A percentile compares a stretch with the other conserved stretches of the same genome.
phyloP scores from a whole-genome alignment of 2,888 invertebrate genomes.

The Proisotoma minuta region DNA sequence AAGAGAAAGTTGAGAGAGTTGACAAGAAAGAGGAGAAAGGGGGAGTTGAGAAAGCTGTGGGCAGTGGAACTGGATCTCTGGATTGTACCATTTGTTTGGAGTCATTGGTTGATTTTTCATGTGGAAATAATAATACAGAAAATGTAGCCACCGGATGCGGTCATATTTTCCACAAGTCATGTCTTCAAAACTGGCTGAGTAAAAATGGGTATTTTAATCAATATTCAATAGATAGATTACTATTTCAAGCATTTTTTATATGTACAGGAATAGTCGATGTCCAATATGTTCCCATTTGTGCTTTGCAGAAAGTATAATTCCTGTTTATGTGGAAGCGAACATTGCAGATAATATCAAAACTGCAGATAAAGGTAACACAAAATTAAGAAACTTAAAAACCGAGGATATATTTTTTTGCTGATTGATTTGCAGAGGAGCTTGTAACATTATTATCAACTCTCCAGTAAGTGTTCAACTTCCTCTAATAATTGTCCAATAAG shows the following conservation, averaged over 20 bases:
- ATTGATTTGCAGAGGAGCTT: too few relatives aligned
- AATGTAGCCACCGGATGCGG: slow-evolving; percentile 26
- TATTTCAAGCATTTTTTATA: neutral
- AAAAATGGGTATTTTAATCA: slow-evolving; percentile 26
- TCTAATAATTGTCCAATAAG: too few relatives aligned
- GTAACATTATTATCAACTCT: too few relatives aligned
- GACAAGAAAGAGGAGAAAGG: neutral
- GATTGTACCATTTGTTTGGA: slow-evolving; percentile 35
- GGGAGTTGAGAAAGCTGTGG: neutral
- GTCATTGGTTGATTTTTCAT: slow-evolving; percentile 17
- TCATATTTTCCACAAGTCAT: slow-evolving; percentile 30
- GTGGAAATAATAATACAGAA: neutral
- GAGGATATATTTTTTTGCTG: too few relatives aligned
- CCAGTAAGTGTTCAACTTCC: too few relatives aligned
- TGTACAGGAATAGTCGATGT: slow-evolving; percentile 28
- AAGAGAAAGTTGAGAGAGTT: neutral
- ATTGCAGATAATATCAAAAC: slow-evolving; percentile 11
- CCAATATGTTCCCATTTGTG: slow-evolving; percentile 27
- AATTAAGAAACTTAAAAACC: too few relatives aligned
- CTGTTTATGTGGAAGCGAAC: slow-evolving; percentile 29
- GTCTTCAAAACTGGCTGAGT: slow-evolving; percentile 29
- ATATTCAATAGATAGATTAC: neutral
- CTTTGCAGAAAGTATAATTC: slow-evolving; percentile 15
- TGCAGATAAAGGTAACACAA: neutral
- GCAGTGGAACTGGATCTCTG: slow-evolving; percentile 13